Base-by-base conservation (phyloP, 2,113 vertebrate genomes). In the Rhinopomastus cyanomelas region DNA sequence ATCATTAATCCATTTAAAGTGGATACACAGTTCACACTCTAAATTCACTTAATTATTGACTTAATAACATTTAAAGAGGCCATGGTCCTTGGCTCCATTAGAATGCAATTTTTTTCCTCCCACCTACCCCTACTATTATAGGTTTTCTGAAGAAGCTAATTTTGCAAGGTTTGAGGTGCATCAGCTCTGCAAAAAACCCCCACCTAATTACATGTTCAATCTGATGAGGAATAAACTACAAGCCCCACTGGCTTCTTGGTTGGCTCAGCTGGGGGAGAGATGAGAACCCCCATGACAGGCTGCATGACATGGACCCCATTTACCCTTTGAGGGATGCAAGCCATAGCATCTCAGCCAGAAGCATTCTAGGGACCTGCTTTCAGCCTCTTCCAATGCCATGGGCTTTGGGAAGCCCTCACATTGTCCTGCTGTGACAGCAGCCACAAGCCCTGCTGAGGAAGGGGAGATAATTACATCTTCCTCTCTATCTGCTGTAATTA, bases 1-100 rank as follows among this genome's bases (percentile, higher is more conserved):
- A 93, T 95, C 95, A 96, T 96, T 97, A 96, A 96, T 95, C 95
- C 93, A 95, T 96, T 97, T 94, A 91, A 94, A 96, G 87, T 90
- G 85, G 87, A 87, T 94, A 91, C 88, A 92, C 62, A 93, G 86
- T 90, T 95, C 88, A 91, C 85, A 90, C 87, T 92, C 75, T 82
- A 95, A 96, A 94, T 91, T 93, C 89, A 81, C 91, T 94, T 96
- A 95, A 96, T 96, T 95, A 95, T 93, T 93, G 92, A 91, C 91
- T 95, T 94, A 92, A 94, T 94, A 94, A 92, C 80, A 88, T 94
- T 83, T 92, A 83, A 94, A 88, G 80, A 85, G 73, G 55, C 74
- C 77, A 42, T 32, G 71, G 64, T 81, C 88, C 84, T 92, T 39
- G 39, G 72, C 73, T 93, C 52, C 36, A 37, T 13, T 85, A 69